Evolutionary conservation across 2,797 vertebrate species (phyloP).

Genomic region (Synanceia verrucosa): DNA sequence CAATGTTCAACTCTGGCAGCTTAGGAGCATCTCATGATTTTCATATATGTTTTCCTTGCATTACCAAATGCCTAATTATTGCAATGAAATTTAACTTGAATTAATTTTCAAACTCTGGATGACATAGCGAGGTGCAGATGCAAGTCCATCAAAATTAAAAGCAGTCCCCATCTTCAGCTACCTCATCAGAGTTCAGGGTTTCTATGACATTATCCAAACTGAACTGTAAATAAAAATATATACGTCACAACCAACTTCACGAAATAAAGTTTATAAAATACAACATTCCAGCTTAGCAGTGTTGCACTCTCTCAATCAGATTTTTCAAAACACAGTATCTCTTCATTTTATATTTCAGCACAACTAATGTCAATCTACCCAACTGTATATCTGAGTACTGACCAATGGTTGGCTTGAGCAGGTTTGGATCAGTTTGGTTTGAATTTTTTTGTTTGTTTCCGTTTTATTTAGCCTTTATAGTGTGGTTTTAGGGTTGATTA

Average conservation of each 20-base stretch:
- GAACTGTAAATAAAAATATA: background rate
- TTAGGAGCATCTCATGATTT: constrained; percentile 4
- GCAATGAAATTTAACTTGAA: background rate
- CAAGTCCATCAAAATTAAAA: background rate
- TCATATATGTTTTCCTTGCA: constrained; percentile 2
- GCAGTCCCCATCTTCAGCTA: background rate
- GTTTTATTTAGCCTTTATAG: background rate
- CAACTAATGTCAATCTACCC: background rate
- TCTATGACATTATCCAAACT: background rate
- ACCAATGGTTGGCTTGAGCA: background rate
- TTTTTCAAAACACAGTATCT: background rate
- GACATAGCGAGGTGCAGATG: background rate
- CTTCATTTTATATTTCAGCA: too few relatives aligned
- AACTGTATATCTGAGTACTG: background rate
- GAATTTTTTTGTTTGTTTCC: background rate
- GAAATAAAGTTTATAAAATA: background rate
- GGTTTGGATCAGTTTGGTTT: background rate
- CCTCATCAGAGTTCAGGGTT: background rate
- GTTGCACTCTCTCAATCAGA: background rate
- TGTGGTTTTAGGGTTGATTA: background rate
- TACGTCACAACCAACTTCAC: background rate
- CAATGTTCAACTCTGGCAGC: constrained; percentile 36
- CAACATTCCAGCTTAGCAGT: background rate
- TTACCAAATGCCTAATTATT: constrained; percentile 14
- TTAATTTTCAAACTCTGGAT: background rate